These are phyloP conservation scores for Barnardius zonarius DNA, from an alignment of 2,113 vertebrate genomes.

Conservation along the genomic window DNA sequence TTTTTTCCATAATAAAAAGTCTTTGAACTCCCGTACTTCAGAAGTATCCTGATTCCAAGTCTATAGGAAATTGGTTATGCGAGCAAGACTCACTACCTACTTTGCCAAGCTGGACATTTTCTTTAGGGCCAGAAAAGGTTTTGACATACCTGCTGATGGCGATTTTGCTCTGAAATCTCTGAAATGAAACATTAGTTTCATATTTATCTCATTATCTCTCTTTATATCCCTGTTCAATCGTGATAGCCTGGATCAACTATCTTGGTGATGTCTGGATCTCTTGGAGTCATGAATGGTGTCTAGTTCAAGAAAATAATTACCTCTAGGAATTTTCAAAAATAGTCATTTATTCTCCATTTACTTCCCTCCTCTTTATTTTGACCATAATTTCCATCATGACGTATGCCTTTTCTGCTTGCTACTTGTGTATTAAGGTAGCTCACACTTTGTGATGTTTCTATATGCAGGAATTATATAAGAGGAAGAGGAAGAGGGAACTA, in stretches of 20 bases:
- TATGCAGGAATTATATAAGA: not conserved
- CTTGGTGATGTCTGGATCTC: not conserved
- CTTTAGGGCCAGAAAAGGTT: not conserved
- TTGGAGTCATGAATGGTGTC: not conserved
- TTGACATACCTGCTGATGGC: not conserved
- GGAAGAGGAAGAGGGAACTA: not conserved
- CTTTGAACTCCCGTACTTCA: not conserved
- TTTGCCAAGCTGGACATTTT: not conserved
- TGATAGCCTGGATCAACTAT: not conserved
- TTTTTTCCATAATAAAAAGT: not conserved
- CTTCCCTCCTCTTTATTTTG: not conserved
- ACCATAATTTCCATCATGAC: not conserved
- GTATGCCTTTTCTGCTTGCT: not conserved
- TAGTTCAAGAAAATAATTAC: not conserved
- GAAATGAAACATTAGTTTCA: not conserved
- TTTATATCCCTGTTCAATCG: not conserved
- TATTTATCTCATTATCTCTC: not conserved
- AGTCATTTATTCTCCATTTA: not conserved
- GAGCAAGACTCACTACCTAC: not conserved
- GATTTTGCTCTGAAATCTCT: not conserved
- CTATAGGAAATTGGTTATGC: not conserved
- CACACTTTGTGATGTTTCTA: not conserved
- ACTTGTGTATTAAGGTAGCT: not conserved
- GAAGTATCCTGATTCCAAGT: not conserved
- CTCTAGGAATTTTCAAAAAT: not conserved